These are phyloP conservation scores for Cynopterus sphinx DNA, from an alignment of 2,797 vertebrate species.

Conservation along the genomic window DNA sequence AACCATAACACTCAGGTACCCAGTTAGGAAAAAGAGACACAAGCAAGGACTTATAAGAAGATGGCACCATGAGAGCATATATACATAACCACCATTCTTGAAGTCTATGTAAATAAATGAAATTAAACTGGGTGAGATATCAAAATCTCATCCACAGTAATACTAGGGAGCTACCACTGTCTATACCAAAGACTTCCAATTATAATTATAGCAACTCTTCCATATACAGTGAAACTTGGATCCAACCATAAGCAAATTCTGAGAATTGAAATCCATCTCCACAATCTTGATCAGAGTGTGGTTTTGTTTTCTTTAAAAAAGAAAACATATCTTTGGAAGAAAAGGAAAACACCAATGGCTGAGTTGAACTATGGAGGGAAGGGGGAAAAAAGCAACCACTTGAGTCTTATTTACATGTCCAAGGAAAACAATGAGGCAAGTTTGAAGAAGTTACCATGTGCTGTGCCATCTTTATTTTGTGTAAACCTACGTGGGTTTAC, in stretches of 20 bases:
- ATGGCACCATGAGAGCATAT: neutral
- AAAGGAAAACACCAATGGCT: neutral
- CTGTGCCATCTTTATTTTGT: neutral
- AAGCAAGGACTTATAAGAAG: neutral
- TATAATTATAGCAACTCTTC: neutral
- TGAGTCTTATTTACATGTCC: neutral
- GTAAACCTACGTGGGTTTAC: neutral
- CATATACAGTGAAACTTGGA: neutral
- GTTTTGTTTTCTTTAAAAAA: neutral
- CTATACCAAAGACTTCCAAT: neutral
- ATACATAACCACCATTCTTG: neutral
- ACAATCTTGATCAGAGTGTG: neutral
- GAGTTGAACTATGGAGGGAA: neutral
- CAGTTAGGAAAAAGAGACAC: neutral
- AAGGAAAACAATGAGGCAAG: neutral
- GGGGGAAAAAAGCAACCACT: neutral
- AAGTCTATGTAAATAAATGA: neutral
- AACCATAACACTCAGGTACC: neutral
- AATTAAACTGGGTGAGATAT: neutral
- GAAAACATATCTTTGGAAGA: neutral
- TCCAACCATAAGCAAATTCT: neutral
- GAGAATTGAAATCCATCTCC: neutral
- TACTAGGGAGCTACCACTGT: neutral
- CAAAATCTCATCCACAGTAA: neutral
- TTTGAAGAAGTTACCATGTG: neutral